These are phyloP conservation scores for Lasioglossum pauxillum DNA, from an alignment of 2,888 invertebrate genomes.

Conservation along the genomic window DNA sequence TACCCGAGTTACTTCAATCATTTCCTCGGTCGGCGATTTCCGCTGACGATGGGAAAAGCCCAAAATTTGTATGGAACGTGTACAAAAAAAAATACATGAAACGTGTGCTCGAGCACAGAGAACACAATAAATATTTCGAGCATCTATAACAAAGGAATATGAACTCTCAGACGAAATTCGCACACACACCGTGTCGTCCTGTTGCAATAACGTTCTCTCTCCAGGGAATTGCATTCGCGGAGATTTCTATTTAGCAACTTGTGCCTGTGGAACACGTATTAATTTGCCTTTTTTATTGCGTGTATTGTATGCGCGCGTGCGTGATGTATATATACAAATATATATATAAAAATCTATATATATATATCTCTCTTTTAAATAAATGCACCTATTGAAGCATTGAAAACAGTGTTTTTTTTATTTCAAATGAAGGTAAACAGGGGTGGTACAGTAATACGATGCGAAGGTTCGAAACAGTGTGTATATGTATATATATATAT, in stretches of 20 bases:
- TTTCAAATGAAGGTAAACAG: conserved; percentile 60
- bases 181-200: conserved; percentile 38
- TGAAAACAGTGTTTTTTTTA: conserved; percentile 60
- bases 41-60: background rate
- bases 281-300: conserved; percentile 69
- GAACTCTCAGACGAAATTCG: background rate
- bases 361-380: conserved; percentile 63
- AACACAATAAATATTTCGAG: background rate
- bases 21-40: background rate
- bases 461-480: conserved; percentile 71
- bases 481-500: background rate
- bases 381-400: conserved; percentile 77
- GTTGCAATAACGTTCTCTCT: background rate
- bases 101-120: background rate
- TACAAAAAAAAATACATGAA: background rate
- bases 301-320: conserved; percentile 68
- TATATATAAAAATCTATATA: background rate
- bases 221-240: conserved; percentile 73
- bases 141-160: background rate
- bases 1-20: background rate
- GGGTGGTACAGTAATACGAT: conserved; percentile 82
- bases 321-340: conserved; percentile 49
- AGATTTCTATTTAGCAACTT: conserved; percentile 82
- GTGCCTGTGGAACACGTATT: conserved; percentile 84
- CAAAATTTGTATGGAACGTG: background rate